Percentiles rank a stretch among this genome's conserved stretches.
Evolutionary conservation across 2,888 invertebrate species (phyloP).

Genomic region (Temnothorax rugatulus): DNA sequence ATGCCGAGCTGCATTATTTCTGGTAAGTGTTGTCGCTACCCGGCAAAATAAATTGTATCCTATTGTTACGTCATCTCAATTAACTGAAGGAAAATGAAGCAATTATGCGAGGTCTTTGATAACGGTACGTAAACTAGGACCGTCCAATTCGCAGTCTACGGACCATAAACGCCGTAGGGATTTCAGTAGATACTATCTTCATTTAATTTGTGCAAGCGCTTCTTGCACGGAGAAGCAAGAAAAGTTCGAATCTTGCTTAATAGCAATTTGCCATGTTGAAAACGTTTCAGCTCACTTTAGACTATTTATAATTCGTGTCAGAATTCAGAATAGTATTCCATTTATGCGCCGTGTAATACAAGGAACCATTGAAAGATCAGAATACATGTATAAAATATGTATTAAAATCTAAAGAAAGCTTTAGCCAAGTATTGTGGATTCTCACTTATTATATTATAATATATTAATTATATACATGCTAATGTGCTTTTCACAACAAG

Average conservation of each 20-base stretch:
- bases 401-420: background rate
- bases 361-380: background rate
- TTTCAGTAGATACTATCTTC: conserved; percentile 53
- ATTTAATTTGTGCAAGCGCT: conserved; percentile 47
- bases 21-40: conserved; percentile 32
- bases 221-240: conserved; percentile 18
- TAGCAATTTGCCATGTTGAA: conserved; percentile 28
- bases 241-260: conserved; percentile 37
- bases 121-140: conserved; percentile 48
- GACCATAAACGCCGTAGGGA: conserved; percentile 56
- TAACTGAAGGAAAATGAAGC: conserved; percentile 65
- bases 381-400: background rate
- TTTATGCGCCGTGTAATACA: background rate
- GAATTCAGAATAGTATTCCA: background rate
- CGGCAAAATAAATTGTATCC: conserved; percentile 51
- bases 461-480: background rate
- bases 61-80: conserved; percentile 61
- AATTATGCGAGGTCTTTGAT: conserved; percentile 61
- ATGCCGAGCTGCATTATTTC: conserved; percentile 23
- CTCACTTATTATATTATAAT: background rate
- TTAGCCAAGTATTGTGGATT: background rate
- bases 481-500: background rate
- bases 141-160: conserved; percentile 61
- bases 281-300: conserved; percentile 11
- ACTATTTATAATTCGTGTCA: conserved; percentile 21